Evolutionary conservation across 1,140 invertebrate genomes (phyloP), one percentile per base, ranked within the genome.

Genomic region (Polypedilum vanderplanki): DNA sequence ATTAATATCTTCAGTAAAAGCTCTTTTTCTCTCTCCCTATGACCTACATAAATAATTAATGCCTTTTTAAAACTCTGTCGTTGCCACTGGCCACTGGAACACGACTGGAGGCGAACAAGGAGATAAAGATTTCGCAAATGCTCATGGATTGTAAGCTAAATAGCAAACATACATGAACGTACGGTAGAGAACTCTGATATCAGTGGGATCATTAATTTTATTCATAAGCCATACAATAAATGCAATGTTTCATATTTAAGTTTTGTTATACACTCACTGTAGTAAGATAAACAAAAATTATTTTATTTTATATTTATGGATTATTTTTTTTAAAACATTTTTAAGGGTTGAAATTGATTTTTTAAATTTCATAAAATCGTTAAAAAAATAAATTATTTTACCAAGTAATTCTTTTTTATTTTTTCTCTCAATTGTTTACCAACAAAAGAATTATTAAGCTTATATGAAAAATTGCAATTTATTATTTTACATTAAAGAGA

Each of bases 171-270:
- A 57, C 4, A 57, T n/a, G 46, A 57, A 15, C 24, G 5, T 5
- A 3, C 5, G 24, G 24, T 33, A 5, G 24, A 33, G 24, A 33
- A 33, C 24, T 33, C 24, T 33, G 46, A 57, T 57, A 57, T 57
- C 46, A 57, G 12, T n/a, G n/a, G 46, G n/a, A 57, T 57, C 46
- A 57, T 57, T 57, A 57, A 57, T 57, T 57, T n/a, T 57, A 57
- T 57, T 57, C 12, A 57, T 12, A 57, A 57, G 10, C n/a, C 46
- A n/a, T 5, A 33, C 24, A 33, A 33, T 33, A 33, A 3, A 33
- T 33, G 24, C 24, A 33, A 33, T 33, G 24, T 33, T 33, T 33
- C 24, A 33, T 33, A 33, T 33, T 33, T 33, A 33, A 33, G 5
- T 33, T 33, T 33, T n/a, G n/a, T n/a, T n/a, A n/a, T n/a, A n/a